Evolutionary conservation across 2,888 invertebrate species (phyloP), one percentile per base, ranked within the genome.

Genomic region (Laspeyria flexula): DNA sequence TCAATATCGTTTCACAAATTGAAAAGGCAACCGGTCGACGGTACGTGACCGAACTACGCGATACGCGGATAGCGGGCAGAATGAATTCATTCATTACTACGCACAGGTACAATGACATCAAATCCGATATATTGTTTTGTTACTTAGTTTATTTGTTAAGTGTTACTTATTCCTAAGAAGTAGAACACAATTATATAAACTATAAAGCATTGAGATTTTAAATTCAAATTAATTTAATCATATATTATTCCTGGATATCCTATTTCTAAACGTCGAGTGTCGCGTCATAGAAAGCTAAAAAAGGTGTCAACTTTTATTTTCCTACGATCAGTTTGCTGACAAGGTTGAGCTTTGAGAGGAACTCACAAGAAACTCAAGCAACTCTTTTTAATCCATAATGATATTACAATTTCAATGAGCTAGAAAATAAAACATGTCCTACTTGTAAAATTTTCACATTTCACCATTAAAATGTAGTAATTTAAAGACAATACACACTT

Each of bases 1-100:
- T 52, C 71, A 70, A 63, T 73, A 75, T 69, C 65, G 63, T 73
- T 72, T 70, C 65, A 78, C 61, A 69, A 78, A 78, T 81, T 73
- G 73, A 77, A 82, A 75, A 76, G 69, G 65, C 66, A 74, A 77
- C 77, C 80, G 77, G 77, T 76, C 74, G 69, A 60, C 43, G 60
- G 73, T 69, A 87, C 88, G 88, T 88, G 88, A 77, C 80, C 51
- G 61, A 74, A 83, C 75, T 85, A 71, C 79, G 56, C 61, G 65
- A 75, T 73, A 65, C 67, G 69, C 70, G 69, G 73, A 77, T 72
- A 70, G 70, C 67, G 45, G n/a, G 60, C 49, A 52, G 70, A 72
- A 73, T 74, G 70, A 75, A 81, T 77, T 75, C 82, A 87, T 86
- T 75, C 76, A 67, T 70, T 60, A 53, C 44, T 49, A 55, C 52